Conservation (phyloP, 2,797 vertebrate genomes). For the Silurus lanzhouensis region DNA sequence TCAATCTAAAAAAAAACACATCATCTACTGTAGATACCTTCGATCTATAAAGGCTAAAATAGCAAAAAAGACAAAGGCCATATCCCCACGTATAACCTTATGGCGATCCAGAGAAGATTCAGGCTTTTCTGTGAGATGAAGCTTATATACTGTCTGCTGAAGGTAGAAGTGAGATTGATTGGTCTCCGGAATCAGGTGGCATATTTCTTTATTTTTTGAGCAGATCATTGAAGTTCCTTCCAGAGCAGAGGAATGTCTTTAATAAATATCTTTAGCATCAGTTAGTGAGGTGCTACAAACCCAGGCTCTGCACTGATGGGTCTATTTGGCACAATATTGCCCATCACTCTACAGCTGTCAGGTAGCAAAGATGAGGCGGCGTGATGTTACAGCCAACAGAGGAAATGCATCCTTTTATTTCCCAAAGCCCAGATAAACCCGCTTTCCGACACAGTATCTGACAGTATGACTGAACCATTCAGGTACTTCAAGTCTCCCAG, state of each 20-base stretch:
- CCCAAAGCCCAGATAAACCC: constrained; percentile 35
- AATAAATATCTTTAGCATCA: constrained; percentile 55
- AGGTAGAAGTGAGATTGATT: constrained; percentile 46
- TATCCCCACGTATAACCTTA: constrained; percentile 29
- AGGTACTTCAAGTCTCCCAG: constrained; percentile 1
- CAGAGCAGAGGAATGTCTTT: constrained; percentile 46
- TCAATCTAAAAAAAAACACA: not conserved
- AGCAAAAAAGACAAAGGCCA: not conserved
- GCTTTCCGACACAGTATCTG: constrained; percentile 28
- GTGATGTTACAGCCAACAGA: constrained; percentile 41
- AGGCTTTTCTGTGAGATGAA: constrained; percentile 9
- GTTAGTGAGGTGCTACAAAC: constrained; percentile 51
- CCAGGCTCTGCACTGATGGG: constrained; percentile 56
- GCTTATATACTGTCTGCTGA: constrained; percentile 35
- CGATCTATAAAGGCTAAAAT: not conserved
- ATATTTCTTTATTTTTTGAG: constrained; percentile 35
- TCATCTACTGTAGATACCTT: not conserved
- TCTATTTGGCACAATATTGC: constrained; percentile 63
- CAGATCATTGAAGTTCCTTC: constrained; percentile 50
- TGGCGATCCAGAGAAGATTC: constrained; percentile 19
- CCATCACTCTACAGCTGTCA: constrained; percentile 53
- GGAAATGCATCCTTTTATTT: constrained; percentile 49
- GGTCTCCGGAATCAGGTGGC: constrained; percentile 28
- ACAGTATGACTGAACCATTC: constrained; percentile 31
- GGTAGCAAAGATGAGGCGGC: constrained; percentile 29